Conservation (phyloP, 1,140 invertebrate genomes). For the Drosophila sechellia region DNA sequence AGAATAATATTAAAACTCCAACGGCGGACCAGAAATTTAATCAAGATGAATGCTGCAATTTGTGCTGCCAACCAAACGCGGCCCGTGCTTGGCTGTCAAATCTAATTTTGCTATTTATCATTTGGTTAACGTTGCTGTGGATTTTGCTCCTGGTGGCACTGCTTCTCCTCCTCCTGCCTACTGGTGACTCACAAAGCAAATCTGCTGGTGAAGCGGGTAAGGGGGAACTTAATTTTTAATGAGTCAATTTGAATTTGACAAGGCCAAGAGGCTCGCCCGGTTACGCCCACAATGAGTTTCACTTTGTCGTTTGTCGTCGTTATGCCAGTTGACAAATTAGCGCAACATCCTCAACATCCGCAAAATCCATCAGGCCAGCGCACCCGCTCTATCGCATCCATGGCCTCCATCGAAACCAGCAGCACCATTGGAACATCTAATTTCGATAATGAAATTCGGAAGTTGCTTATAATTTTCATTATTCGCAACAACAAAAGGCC, state of each 20-base stretch:
- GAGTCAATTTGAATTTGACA: slow-evolving; percentile 83
- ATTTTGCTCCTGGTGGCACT: slow-evolving; percentile 17
- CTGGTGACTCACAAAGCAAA: slow-evolving; percentile 45
- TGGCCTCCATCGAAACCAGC: neutral
- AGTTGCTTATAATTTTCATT: slow-evolving; percentile 78
- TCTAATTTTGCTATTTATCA: slow-evolving; percentile 82
- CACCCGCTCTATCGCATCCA: too few relatives aligned
- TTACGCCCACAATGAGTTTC: slow-evolving; percentile 70
- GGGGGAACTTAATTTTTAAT: slow-evolving; percentile 79
- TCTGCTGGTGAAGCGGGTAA: too few relatives aligned
- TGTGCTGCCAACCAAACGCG: slow-evolving; percentile 64
- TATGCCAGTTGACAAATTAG: slow-evolving; percentile 79
- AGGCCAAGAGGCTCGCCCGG: slow-evolving; percentile 55
- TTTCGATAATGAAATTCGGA: slow-evolving; percentile 82
- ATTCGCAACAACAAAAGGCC: slow-evolving; percentile 59
- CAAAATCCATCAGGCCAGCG: slow-evolving; percentile 56
- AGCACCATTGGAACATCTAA: slow-evolving; percentile 58
- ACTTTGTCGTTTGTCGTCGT: slow-evolving; percentile 60
- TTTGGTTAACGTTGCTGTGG: slow-evolving; percentile 69
- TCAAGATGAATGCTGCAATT: slow-evolving; percentile 81
- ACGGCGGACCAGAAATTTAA: slow-evolving; percentile 59
- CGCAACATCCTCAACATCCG: slow-evolving; percentile 76
- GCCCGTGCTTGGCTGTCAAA: slow-evolving; percentile 66
- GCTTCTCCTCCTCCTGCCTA: neutral
- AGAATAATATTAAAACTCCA: slow-evolving; percentile 30